Conservation (phyloP, 2,797 vertebrate species). For the Onychomys torridus region DNA sequence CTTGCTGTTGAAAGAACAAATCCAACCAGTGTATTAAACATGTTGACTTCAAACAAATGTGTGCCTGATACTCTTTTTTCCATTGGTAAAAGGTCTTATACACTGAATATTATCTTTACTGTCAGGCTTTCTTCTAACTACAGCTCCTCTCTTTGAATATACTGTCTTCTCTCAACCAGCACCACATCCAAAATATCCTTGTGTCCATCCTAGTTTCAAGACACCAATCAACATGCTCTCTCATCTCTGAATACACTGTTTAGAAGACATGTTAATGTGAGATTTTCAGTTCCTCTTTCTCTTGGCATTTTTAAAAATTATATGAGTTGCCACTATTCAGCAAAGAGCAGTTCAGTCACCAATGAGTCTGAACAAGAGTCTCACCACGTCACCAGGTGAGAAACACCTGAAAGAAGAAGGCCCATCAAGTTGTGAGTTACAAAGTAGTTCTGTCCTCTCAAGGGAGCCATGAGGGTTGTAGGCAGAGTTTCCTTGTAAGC, state of each 20-base stretch:
- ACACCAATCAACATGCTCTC: not conserved
- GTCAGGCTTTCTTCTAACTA: conserved; percentile 17
- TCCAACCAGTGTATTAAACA: conserved; percentile 3
- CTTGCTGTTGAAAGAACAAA: conserved; percentile 54
- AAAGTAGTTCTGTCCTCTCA: not conserved
- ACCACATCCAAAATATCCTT: not conserved
- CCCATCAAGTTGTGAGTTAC: not conserved
- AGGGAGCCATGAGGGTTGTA: not conserved
- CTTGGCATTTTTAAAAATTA: conserved; percentile 49
- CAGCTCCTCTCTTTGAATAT: conserved; percentile 39
- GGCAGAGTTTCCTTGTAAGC: not conserved
- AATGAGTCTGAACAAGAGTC: conserved; percentile 45
- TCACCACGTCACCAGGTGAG: not conserved
- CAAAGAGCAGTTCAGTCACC: conserved; percentile 41
- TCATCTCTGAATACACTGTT: conserved; percentile 19
- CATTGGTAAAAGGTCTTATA: conserved; percentile 25
- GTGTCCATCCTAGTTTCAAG: conserved; percentile 19
- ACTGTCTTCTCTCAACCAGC: not conserved
- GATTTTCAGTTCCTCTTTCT: conserved; percentile 26
- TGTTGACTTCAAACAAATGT: conserved; percentile 36
- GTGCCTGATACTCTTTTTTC: conserved; percentile 7
- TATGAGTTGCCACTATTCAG: not conserved
- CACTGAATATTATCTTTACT: conserved; percentile 22
- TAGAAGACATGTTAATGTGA: not conserved
- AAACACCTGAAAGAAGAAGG: conserved; percentile 35